Evolutionary conservation across 2,797 vertebrate species (phyloP), one percentile per base, ranked within the genome.

Genomic region (Moxostoma hubbsi): DNA sequence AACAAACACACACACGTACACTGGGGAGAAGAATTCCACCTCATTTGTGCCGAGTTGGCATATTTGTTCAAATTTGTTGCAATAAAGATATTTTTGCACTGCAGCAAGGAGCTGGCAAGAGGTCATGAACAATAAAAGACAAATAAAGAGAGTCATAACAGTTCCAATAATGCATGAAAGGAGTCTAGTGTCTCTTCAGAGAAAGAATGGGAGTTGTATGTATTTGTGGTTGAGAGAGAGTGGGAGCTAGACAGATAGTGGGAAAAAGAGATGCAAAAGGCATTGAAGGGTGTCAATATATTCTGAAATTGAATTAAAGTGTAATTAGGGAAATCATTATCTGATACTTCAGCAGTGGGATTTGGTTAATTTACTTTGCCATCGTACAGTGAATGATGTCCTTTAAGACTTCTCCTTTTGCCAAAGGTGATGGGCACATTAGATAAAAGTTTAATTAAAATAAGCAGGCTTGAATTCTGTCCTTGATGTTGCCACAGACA

Each of bases 251-350:
- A 36, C 2, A 79, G 63, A 43, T 59, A 70, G 59, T 9, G 16
- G 57, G 64, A 47, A 24, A 80, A 65, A 69, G 50, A 75, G 49
- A 73, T 85, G 85, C 80, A 85, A 83, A 86, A 91, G 82, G 84
- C 91, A 91, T 86, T 90, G 92, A 93, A 93, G 91, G 89, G 90
- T 94, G 92, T 93, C 92, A 91, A 89, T 92, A 93, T 84, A 86
- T 89, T 87, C 84, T 85, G 84, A 90, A 92, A 94, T 94, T 93
- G 88, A 93, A 94, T 93, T 92, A 92, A 93, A 93, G 85, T 87
- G 89, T 92, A 93, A 94, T 94, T 93, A 93, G 89, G 88, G 87
- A 91, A 93, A 92, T 93, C 91, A 92, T 93, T 93, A 93, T 90
- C 89, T 93, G 90, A 92, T 92, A 91, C 90, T 92, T 87, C 74